Percentiles rank a stretch among this genome's conserved stretches.
Conservation (phyloP, 2,113 vertebrate species). For the Callocephalon fimbriatum region DNA sequence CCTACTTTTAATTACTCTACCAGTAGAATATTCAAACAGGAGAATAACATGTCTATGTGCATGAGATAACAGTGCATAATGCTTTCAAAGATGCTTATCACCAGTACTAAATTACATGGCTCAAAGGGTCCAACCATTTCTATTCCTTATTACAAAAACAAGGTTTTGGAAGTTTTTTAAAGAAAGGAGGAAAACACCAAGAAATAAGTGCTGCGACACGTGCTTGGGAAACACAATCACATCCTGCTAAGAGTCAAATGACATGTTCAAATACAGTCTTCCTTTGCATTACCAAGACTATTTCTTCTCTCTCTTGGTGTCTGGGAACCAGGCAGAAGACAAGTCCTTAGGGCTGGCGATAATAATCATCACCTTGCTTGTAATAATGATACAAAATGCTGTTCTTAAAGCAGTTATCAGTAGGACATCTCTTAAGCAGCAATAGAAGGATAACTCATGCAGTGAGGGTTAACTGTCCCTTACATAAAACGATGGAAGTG, state of each 20-base stretch:
- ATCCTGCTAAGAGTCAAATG: neutral
- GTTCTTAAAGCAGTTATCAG: slow-evolving; percentile 47
- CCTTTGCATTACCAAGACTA: neutral
- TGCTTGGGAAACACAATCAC: neutral
- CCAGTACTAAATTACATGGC: neutral
- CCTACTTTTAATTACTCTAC: neutral
- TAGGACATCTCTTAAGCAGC: slow-evolving; percentile 39
- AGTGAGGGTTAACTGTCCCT: slow-evolving; percentile 41
- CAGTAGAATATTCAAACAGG: neutral
- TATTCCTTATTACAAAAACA: neutral
- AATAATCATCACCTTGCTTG: slow-evolving; percentile 9
- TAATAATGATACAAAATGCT: slow-evolving; percentile 33
- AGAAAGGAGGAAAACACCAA: neutral
- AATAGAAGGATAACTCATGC: slow-evolving; percentile 39
- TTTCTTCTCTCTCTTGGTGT: neutral
- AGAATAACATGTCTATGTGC: neutral
- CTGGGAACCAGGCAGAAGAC: neutral
- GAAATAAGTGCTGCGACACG: neutral
- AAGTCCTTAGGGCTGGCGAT: neutral
- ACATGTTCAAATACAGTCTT: neutral
- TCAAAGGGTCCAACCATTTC: neutral
- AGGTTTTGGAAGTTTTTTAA: neutral
- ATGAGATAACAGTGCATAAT: neutral
- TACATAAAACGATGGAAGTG: neutral
- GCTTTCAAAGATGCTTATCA: neutral